Base-by-base conservation (phyloP, 2,888 invertebrate species). In the Ischnura elegans region DNA sequence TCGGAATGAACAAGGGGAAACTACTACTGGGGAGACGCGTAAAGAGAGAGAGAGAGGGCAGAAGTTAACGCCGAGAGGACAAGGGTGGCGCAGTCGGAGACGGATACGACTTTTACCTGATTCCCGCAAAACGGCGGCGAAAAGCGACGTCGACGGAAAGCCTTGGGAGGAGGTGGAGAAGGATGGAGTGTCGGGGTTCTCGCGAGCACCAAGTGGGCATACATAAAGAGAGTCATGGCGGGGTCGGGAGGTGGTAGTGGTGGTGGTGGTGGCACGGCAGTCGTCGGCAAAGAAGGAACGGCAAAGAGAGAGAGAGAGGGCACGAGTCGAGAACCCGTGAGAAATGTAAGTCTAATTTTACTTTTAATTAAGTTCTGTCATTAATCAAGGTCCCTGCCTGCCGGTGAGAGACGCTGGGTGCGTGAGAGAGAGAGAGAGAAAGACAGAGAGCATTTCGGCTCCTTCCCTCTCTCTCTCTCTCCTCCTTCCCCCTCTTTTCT, bases 361-460 rank as follows among this genome's bases (percentile, higher is more conserved):
- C 96, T 96, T 96, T 96, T 96, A 96, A 96, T 96, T 96, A 96
- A 96, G 96, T 96, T 95, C 95, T 95, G 95, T 96, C 96, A 96
- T 96, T 96, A 96, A 96, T 96, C 96, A 96, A 95, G 95, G 93
- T 61, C 94, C 93, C 66, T 42, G 93, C 85, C 55, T 86, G 93
- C 93, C 87, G 86, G 87, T 93, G 76, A 87, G 66, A 42, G 93
- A 76, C 85, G 87, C 87, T 90, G 46, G 51, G 93, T 87, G 93
- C 47, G 87, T 87, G 87, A 36, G 87, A 87, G 93, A 51, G 47
- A 47, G 47, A 13, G 6, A 47, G 47, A 51, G 93, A 51, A 45
- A 87, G 66, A 45, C 25, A 43, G 46, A 19, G 5, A 25, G 13
- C 46, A 29, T 90, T 55, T 13, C 46, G 8, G 19, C 42, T 61